phyloP scores from a whole-genome alignment of 2,888 invertebrate genomes.

The Eucera pruinosa region DNA sequence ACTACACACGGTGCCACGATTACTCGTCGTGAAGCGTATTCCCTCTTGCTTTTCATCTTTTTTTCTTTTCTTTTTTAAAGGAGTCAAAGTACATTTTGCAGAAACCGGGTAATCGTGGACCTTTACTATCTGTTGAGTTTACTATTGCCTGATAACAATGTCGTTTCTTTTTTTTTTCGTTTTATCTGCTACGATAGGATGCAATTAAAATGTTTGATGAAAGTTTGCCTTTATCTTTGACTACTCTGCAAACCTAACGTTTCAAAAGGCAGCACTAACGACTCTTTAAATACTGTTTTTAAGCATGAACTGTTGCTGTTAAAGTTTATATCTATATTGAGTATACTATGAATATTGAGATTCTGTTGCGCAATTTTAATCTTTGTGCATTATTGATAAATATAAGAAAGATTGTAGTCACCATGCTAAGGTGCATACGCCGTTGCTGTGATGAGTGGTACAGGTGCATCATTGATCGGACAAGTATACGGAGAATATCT shows the following conservation, averaged over 20 bases:
- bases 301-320: not conserved
- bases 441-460: too few relatives aligned
- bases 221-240: not conserved
- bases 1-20: slow-evolving; percentile 42
- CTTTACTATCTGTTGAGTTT: slow-evolving; percentile 41
- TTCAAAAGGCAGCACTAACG: not conserved
- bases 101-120: slow-evolving; percentile 21
- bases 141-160: slow-evolving; percentile 4
- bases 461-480: too few relatives aligned
- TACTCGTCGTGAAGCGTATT: slow-evolving; percentile 45
- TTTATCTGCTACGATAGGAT: not conserved
- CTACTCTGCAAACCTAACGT: not conserved
- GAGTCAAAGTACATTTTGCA: slow-evolving; percentile 30
- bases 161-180: not conserved
- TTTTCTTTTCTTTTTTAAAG: slow-evolving; percentile 8
- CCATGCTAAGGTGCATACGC: too few relatives aligned
- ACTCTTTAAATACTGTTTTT: not conserved
- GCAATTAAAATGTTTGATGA: slow-evolving; percentile 15
- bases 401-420: too few relatives aligned
- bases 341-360: too few relatives aligned
- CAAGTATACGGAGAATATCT: too few relatives aligned
- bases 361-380: too few relatives aligned
- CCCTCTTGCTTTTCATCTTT: too few relatives aligned
- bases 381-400: too few relatives aligned
- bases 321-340: too few relatives aligned